Percentiles rank a stretch among this genome's conserved stretches.
These are phyloP conservation scores for Hydrophis major DNA, from an alignment of 2,797 vertebrate species.

Conservation along the genomic window DNA sequence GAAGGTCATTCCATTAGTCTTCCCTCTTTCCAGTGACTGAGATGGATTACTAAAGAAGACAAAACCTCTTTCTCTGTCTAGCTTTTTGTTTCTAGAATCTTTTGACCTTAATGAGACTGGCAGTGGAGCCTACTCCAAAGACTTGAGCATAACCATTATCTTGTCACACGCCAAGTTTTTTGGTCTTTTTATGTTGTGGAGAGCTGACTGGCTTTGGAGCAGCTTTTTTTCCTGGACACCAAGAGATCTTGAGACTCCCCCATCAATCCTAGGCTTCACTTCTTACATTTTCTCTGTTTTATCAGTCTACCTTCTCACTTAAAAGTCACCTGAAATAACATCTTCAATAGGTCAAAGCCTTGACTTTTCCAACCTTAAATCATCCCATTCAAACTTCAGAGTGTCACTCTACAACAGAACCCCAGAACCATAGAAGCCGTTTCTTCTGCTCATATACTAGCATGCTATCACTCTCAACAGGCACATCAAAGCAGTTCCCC, in stretches of 20 bases:
- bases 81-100: neutral
- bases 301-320: too few relatives aligned
- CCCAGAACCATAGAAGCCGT: neutral
- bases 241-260: neutral
- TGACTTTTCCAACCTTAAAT: neutral
- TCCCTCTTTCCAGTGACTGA: neutral
- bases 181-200: neutral
- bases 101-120: neutral
- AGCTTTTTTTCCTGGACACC: neutral
- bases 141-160: neutral
- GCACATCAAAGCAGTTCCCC: neutral
- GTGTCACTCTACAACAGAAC: neutral
- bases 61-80: neutral
- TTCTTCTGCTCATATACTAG: neutral
- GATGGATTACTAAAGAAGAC: neutral
- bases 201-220: too few relatives aligned
- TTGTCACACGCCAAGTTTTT: neutral
- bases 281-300: neutral
- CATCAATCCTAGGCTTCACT: neutral
- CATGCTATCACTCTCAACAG: neutral
- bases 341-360: neutral
- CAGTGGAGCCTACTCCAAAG: neutral
- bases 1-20: neutral
- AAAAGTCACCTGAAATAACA: neutral
- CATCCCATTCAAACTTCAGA: too few relatives aligned